Evolutionary conservation across 2,113 vertebrate genomes (phyloP), one percentile per base, ranked within the genome.

Genomic region (Elachura formosa): DNA sequence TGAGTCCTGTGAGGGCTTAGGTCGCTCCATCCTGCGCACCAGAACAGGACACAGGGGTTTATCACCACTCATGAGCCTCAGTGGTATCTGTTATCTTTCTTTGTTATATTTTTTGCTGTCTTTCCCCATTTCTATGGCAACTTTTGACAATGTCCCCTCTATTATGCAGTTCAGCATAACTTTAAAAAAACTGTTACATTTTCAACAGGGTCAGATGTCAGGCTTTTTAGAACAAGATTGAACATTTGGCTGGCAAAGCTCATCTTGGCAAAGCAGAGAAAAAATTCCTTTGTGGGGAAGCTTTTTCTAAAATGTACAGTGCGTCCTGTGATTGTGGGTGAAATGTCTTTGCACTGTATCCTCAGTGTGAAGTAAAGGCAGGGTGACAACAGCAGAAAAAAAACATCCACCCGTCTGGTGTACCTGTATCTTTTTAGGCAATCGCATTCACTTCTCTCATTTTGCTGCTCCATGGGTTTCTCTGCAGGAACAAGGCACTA

Each of bases 151-250:
- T 25, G 34, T 74, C 45, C 29, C 6, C 59, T 83, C 75, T 83
- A 63, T 89, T 94, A 91, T 79, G 59, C 88, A 71, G 79, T 73
- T 93, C 63, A 74, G 46, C 4, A 4, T 55, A 84, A 80, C 66
- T 56, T 84, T 6, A 15, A 9, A 45, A 59, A 83, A 82, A 69
- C 49, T 43, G 24, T 83, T 92, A 86, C 13, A 88, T 94, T 92
- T 96, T 90, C 49, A 94, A 5, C 55, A 83, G 71, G 74, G 85
- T 93, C 63, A 90, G 54, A 69, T 94, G 85, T 91, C 88, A 80
- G 48, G 41, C 33, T 86, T 83, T 90, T 92, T 63, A 90, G 82
- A 94, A 90, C 3, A 1, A 77, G 36, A 86, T 23, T 71, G 75
- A 76, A 63, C 46, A 77, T 90, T 68, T 26, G 29, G 26, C 55